Evolutionary conservation across 2,113 vertebrate species (phyloP).

Genomic region (Lutjanus erythropterus): DNA sequence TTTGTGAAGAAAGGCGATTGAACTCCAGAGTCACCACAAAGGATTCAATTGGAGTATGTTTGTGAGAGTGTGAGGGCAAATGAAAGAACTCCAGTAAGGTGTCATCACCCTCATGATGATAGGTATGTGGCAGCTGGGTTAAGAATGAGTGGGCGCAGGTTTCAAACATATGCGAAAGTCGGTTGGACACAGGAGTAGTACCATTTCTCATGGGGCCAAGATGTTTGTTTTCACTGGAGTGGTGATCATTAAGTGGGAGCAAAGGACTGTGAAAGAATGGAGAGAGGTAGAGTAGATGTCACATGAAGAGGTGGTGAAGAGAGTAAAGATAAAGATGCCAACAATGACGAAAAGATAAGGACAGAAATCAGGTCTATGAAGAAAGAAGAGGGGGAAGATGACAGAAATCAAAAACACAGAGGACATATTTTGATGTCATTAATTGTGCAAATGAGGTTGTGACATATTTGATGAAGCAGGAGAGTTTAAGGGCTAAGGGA

Average conservation of each 20-base stretch:
- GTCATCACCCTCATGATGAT: neutral
- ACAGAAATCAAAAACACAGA: neutral
- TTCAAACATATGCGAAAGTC: conserved; percentile 9
- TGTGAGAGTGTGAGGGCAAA: neutral
- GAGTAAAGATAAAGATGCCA: neutral
- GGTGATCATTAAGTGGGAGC: neutral
- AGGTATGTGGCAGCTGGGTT: neutral
- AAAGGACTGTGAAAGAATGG: conserved; percentile 1
- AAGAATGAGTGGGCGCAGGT: neutral
- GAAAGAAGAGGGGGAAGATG: neutral
- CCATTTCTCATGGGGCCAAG: neutral
- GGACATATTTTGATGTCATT: too few species aligned
- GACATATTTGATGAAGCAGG: neutral
- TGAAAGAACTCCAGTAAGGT: neutral
- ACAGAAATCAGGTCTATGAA: neutral
- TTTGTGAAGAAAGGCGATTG: neutral
- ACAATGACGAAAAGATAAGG: neutral
- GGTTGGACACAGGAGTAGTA: too few species aligned
- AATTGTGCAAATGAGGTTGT: neutral
- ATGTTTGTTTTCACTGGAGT: conserved; percentile 16
- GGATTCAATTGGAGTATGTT: conserved; percentile 1
- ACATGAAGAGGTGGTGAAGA: neutral
- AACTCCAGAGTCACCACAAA: neutral
- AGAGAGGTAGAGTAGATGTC: conserved; percentile 8
- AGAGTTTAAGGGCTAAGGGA: neutral